Evolutionary conservation across 2,113 vertebrate species (phyloP).

Genomic region (Naja naja): DNA sequence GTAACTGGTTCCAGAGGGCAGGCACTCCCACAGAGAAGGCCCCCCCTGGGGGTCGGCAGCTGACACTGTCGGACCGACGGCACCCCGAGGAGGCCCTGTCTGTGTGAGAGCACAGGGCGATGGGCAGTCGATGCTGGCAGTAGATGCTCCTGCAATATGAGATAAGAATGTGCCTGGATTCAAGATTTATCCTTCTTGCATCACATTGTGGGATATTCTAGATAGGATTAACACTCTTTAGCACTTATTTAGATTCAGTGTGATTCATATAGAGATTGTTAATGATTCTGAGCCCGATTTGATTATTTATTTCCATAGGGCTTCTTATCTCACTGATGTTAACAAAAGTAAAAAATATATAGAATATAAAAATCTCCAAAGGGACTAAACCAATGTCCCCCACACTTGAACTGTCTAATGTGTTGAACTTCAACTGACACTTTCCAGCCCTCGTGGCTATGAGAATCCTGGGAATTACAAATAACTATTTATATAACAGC

Average conservation of each 20-base stretch:
- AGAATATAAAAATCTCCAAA: not conserved
- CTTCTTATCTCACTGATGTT: not conserved
- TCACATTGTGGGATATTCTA: not conserved
- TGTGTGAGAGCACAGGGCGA: too few species aligned
- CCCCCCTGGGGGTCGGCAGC: too few species aligned
- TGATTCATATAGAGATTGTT: too few species aligned
- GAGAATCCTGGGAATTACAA: not conserved
- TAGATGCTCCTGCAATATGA: too few species aligned
- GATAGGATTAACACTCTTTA: not conserved
- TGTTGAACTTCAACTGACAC: not conserved
- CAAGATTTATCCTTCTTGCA: not conserved
- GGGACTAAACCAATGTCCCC: not conserved
- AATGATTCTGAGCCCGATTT: not conserved
- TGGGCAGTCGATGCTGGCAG: too few species aligned
- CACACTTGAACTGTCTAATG: not conserved
- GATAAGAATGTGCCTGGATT: not conserved
- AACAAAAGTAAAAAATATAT: not conserved
- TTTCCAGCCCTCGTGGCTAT: not conserved
- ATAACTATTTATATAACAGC: not conserved
- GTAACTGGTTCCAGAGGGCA: too few species aligned
- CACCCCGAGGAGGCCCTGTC: too few species aligned
- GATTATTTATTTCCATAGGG: not conserved
- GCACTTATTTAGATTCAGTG: not conserved
- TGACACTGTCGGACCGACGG: too few species aligned
- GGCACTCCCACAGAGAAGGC: too few species aligned